Evolutionary conservation across 2,888 invertebrate species (phyloP).

Genomic region (Morpho achilles): DNA sequence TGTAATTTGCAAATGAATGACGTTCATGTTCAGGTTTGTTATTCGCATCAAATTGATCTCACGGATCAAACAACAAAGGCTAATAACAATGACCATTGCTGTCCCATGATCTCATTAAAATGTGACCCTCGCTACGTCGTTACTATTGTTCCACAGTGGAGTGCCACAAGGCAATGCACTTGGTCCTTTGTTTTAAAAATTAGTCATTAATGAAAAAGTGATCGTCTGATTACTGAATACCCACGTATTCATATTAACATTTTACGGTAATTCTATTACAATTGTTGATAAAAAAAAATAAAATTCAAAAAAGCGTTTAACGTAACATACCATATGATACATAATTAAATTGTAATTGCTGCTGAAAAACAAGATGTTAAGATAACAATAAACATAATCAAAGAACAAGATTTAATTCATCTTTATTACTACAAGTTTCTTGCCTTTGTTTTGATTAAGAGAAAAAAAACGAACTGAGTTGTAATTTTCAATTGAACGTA

Average conservation of each 20-base stretch:
- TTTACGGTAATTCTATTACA: background rate
- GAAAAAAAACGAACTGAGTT: too few relatives aligned
- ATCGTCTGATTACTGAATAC: constrained; percentile 14
- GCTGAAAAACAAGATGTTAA: constrained; percentile 6
- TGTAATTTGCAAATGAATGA: constrained; percentile 1
- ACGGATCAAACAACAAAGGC: constrained; percentile 23
- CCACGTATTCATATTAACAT: constrained; percentile 6
- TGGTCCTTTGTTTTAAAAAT: constrained; percentile 25
- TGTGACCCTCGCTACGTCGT: constrained; percentile 19
- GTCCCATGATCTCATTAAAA: constrained; percentile 21
- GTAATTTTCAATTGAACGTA: too few relatives aligned
- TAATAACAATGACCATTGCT: constrained; percentile 19
- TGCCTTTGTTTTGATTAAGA: too few relatives aligned
- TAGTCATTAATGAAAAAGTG: constrained; percentile 19
- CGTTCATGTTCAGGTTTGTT: constrained; percentile 1
- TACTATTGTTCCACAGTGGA: constrained; percentile 19
- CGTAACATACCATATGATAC: background rate
- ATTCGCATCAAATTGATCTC: constrained; percentile 14
- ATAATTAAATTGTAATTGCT: constrained; percentile 6
- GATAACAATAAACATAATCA: background rate
- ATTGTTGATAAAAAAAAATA: background rate
- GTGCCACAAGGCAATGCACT: constrained; percentile 26
- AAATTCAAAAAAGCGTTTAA: too few relatives aligned
- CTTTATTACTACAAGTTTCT: background rate
- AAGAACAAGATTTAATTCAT: background rate